phyloP scores from a whole-genome alignment of 2,888 invertebrate species.

The Lagria hirta region DNA sequence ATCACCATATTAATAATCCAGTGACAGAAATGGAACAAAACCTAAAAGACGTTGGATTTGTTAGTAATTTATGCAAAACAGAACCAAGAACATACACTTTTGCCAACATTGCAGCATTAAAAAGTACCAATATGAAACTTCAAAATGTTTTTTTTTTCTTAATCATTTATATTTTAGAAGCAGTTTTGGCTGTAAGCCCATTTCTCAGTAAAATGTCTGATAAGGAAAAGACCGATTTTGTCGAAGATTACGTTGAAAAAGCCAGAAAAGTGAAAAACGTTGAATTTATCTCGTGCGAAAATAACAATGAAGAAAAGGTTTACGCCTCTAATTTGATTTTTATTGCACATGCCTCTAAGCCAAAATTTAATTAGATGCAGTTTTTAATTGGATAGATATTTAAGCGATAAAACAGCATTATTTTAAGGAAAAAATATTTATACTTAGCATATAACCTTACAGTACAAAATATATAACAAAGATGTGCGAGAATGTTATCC shows the following conservation, averaged over 20 bases:
- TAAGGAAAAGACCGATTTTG: conserved; percentile 61
- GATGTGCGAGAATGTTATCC: no score
- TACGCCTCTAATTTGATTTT: no score
- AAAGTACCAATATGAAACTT: conserved; percentile 56
- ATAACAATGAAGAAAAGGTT: conserved; percentile 49
- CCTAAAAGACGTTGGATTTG: conserved; percentile 63
- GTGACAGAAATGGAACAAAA: conserved; percentile 58
- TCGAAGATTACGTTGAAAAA: conserved; percentile 62
- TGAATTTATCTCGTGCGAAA: conserved; percentile 32
- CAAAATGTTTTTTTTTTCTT: conserved; percentile 5
- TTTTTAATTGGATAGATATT: no score
- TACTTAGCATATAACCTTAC: no score
- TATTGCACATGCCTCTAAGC: no score
- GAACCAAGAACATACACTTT: conserved; percentile 62
- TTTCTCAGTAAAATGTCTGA: conserved; percentile 65
- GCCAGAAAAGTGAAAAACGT: conserved; percentile 31
- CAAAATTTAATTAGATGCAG: no score
- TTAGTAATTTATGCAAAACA: conserved; percentile 59
- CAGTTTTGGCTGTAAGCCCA: conserved; percentile 70
- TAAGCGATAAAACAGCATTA: no score
- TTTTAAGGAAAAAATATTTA: no score
- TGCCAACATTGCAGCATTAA: conserved; percentile 59
- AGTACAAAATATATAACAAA: no score
- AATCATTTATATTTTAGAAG: conserved; percentile 62
- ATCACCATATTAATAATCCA: conserved; percentile 64